Evolutionary conservation across 2,888 invertebrate species (phyloP), one percentile per base, ranked within the genome.

Genomic region (Willowsia nigromaculata): DNA sequence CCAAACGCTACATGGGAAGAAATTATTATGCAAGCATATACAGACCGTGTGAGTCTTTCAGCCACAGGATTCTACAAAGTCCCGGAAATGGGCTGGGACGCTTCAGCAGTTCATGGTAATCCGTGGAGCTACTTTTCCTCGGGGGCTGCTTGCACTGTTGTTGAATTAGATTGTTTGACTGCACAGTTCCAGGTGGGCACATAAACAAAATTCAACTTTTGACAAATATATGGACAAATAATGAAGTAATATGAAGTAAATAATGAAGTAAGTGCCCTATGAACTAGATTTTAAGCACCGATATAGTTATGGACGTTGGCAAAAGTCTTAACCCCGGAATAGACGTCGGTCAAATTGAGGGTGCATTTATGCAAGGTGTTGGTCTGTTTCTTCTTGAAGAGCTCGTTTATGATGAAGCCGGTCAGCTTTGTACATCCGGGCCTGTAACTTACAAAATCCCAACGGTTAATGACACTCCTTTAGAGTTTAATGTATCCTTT

Each of bases 301-400:
- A 99, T 93, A 98, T 99, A 92, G 98, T 99, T 0, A 99, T 99
- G 99, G 99, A 99, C 94, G 95, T 99, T 92, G 99, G 99, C 0
- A 96, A 97, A 92, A 98, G 98, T 94, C 94, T 99, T 85, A 99
- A 99, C 94, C 99, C 99, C 2, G 98, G 98, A 0, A 98, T 99
- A 91, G 99, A 99, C 93, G 97, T 99, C 92, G 89, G 89, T 5
- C 87, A 86, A 88, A 96, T 99, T 15, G 99, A 99, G 94, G 99
- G 99, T 1, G 99, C 95, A 0, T 99, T 98, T 93, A 95, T 98
- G 93, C 98, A 98, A 95, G 99, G 99, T 0, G 98, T 98, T 93
- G 99, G 99, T 1, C 94, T 99, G 83, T 98, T 97, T 93, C 97
- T 97, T 0, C 94, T 99, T 93, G 99, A 99, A 94, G 98, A 99